phyloP scores from a whole-genome alignment of 2,797 vertebrate genomes.

The Chelmon rostratus region DNA sequence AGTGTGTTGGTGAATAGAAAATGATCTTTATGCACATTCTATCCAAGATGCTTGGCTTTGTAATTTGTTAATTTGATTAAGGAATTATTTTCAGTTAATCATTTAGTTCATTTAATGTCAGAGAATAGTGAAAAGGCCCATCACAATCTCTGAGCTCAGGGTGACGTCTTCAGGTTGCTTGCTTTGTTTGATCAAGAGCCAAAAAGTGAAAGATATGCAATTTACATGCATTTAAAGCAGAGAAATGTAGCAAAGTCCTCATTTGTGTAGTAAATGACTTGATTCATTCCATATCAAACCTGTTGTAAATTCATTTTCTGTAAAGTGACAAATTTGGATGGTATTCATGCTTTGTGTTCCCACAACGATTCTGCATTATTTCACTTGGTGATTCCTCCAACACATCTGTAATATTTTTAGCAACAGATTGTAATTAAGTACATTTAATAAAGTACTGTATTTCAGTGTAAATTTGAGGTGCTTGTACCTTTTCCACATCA shows the following conservation, averaged over 20 bases:
- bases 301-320: background rate
- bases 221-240: background rate
- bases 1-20: background rate
- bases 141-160: background rate
- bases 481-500: background rate
- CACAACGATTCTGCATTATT: background rate
- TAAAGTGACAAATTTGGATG: background rate
- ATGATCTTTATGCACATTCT: conserved; percentile 1
- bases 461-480: background rate
- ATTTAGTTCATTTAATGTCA: background rate
- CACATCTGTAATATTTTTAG: conserved; percentile 14
- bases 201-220: background rate
- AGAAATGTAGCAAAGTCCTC: background rate
- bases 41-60: background rate
- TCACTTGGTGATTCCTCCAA: background rate
- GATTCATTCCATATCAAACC: background rate
- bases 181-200: background rate
- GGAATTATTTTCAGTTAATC: background rate
- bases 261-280: background rate
- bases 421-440: too few relatives aligned
- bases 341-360: background rate
- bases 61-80: background rate
- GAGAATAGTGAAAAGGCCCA: background rate
- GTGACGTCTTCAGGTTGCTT: background rate
- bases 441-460: background rate